Evolutionary conservation across 1,140 invertebrate genomes (phyloP), one percentile per base, ranked within the genome.

Genomic region (Zeugodacus cucurbitae): DNA sequence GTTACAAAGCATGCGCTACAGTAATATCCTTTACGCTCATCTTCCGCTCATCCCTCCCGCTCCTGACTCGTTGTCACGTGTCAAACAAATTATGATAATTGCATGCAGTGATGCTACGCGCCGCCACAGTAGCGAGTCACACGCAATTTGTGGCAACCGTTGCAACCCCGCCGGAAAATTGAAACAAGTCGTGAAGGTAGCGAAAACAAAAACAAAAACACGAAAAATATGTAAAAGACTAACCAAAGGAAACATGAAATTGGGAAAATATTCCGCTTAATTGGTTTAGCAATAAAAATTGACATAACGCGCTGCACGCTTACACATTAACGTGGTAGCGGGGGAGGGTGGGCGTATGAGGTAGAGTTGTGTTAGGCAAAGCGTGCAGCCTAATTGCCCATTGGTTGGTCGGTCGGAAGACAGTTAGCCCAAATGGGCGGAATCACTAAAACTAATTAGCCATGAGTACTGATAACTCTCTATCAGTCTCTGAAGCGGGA

Each of bases 81-180:
- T 93, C 92, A 93, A 89, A 88, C 90, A 90, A 93, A 93, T 93
- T 93, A 93, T 93, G 92, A 90, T 93, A 93, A 93, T 93, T 93
- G 92, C 90, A 91, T 91, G 91, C 91, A 92, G 89, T 86, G 82
- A 37, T 37, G 67, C 67, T 74, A 34, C 34, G 8, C 20, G 89
- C 89, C 86, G 89, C 89, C 89, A 64, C 86, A 54, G 48, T 54
- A 54, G 14, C 48, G 48, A 17, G 48, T 54, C 74, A 41, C 74
- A 82, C 74, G 74, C 74, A 82, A 82, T 82, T 82, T 82, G 74
- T 41, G 74, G 74, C 37, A 78, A 37, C 29, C 14, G 26, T 48
- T 82, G 74, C 74, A 82, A 48, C 11, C 41, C 41, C 20, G 41
- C 6, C 14, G 74, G 44, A 82, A 48, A 82, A n/a, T 82, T 54